Evolutionary conservation across 2,888 invertebrate genomes (phyloP).

Genomic region (Disparrhopalites patrizii): DNA sequence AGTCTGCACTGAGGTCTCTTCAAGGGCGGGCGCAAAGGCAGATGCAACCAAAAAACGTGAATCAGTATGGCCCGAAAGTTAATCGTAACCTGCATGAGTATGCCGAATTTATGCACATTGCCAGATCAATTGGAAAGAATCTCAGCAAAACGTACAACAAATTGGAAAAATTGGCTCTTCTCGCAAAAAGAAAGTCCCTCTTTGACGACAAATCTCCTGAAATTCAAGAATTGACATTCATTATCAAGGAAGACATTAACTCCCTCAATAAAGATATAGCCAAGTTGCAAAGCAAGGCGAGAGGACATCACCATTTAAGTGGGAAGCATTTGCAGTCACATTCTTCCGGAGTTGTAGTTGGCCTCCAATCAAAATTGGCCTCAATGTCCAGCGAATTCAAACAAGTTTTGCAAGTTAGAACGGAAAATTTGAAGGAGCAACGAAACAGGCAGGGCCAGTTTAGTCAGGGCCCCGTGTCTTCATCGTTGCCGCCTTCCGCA

Average conservation of each 20-base stretch:
- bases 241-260: conserved; percentile 93
- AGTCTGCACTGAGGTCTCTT: conserved; percentile 81
- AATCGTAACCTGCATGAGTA: conserved; percentile 78
- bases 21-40: conserved; percentile 74
- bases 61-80: conserved; percentile 63
- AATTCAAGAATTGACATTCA: conserved; percentile 95
- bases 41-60: conserved; percentile 37
- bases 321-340: conserved; percentile 82
- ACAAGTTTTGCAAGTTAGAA: conserved; percentile 92
- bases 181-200: conserved; percentile 95
- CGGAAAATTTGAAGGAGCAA: conserved; percentile 95
- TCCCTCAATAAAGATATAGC: conserved; percentile 96
- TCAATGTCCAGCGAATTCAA: conserved; percentile 97
- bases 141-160: conserved; percentile 94
- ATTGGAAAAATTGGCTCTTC: conserved; percentile 88
- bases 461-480: conserved; percentile 63
- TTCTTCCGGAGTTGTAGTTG: conserved; percentile 87
- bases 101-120: conserved; percentile 91
- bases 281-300: conserved; percentile 52
- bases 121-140: conserved; percentile 87
- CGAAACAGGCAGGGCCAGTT: conserved; percentile 90
- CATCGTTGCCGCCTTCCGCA: conserved; percentile 61
- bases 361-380: conserved; percentile 88
- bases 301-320: conserved; percentile 51
- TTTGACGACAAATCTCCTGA: conserved; percentile 95